Evolutionary conservation across 2,888 invertebrate species (phyloP), one percentile per base, ranked within the genome.

Genomic region (Mesochorus sp.): DNA sequence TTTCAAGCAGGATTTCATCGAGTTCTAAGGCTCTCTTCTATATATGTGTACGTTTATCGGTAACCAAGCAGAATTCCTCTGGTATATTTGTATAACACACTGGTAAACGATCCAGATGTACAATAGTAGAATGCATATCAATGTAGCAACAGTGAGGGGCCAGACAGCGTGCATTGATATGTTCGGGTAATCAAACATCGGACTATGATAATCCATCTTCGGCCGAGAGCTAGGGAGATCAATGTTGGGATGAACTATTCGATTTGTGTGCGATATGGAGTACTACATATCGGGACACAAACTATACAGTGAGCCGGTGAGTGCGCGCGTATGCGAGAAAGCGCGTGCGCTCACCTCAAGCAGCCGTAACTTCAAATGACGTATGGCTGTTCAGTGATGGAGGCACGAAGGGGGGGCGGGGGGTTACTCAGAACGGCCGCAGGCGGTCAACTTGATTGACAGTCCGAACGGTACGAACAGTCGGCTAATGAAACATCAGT

Each of bases 401-500:
- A 51, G 59, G 57, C 76, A 57, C 51, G 64, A n/a, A n/a, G n/a
- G n/a, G n/a, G n/a, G n/a, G n/a, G n/a, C n/a, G n/a, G n/a, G n/a
- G 79, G 82, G 80, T 72, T 75, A 74, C 78, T 83, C 83, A 83
- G 82, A 81, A 83, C 74, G 80, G 85, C 85, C 85, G 82, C 82
- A 83, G 85, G 86, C 83, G 66, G 84, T 85, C 83, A 82, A 86
- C 84, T 88, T 89, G 89, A 89, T 89, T 88, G 89, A 88, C 89
- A 89, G 88, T 82, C 82, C 82, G 83, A 85, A 84, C 82, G 81
- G 84, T 83, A 88, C 84, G 87, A 89, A 86, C 88, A 86, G 87
- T 88, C 84, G 85, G 85, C 88, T 89, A 89, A 89, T 89, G 89
- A 89, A 89, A 89, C 89, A 88, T 89, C 88, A 88, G 89, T 88